Evolutionary conservation across 2,888 invertebrate species (phyloP).

Genomic region (Oligia strigilis): DNA sequence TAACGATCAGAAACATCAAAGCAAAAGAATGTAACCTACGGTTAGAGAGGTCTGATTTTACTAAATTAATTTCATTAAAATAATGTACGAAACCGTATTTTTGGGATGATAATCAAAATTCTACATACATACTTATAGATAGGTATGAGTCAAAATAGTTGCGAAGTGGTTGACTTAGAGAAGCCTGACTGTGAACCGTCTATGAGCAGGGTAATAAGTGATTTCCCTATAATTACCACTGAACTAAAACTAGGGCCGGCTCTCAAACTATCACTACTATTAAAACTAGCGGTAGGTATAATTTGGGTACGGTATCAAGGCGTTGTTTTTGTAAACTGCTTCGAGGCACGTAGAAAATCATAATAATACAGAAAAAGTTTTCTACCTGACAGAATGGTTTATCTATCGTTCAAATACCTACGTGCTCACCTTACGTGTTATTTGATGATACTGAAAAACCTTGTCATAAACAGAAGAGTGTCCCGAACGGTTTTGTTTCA

Average conservation of each 20-base stretch:
- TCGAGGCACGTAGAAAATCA: background rate
- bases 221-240: slow-evolving; percentile 50
- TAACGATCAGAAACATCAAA: slow-evolving; percentile 48
- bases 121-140: background rate
- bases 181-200: slow-evolving; percentile 23
- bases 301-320: slow-evolving; percentile 1
- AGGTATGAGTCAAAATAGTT: background rate
- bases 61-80: slow-evolving; percentile 1
- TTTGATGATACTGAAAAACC: background rate
- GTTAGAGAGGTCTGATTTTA: background rate
- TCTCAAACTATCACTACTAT: slow-evolving; percentile 26
- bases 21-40: slow-evolving; percentile 22
- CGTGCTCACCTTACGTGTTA: background rate
- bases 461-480: background rate
- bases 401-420: background rate
- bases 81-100: background rate
- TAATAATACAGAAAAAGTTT: background rate
- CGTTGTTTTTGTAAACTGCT: background rate
- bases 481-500: background rate
- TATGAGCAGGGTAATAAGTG: slow-evolving; percentile 40
- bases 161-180: slow-evolving; percentile 25
- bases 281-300: slow-evolving; percentile 13
- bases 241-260: slow-evolving; percentile 42
- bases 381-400: background rate
- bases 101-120: slow-evolving; percentile 1